phyloP scores from a whole-genome alignment of 53 echinoderm and acorn worm genomes.

The Hippasteria phrygiana region DNA sequence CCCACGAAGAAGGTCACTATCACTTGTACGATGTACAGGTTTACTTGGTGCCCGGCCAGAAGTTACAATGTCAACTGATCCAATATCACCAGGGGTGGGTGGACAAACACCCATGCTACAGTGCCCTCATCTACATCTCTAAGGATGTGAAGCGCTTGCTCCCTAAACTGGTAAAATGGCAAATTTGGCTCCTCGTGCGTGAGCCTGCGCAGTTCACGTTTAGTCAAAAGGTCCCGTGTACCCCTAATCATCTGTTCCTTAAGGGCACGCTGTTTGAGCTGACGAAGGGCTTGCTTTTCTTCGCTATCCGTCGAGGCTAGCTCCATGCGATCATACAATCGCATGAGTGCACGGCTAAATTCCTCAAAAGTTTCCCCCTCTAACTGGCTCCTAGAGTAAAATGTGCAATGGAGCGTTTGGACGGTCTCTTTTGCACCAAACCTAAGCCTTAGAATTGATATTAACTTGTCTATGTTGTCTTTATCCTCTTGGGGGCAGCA shows the following conservation, averaged over 20 bases:
- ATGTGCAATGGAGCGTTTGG: neutral
- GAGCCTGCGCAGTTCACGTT: neutral
- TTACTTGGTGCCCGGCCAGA: neutral
- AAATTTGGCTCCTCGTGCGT: neutral
- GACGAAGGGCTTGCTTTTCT: neutral
- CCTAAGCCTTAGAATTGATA: no score
- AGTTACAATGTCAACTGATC: neutral
- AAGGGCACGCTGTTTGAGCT: neutral
- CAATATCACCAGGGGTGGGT: neutral
- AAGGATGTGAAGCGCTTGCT: neutral
- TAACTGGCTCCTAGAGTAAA: neutral
- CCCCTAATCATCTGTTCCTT: constrained; percentile 6
- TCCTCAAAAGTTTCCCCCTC: constrained; percentile 18
- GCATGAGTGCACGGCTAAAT: constrained; percentile 4
- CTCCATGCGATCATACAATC: constrained; percentile 29
- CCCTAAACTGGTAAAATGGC: neutral
- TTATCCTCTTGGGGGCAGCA: no score
- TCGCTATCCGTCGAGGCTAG: neutral
- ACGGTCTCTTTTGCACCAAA: constrained; percentile 8
- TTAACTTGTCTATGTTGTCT: no score
- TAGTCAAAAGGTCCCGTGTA: neutral
- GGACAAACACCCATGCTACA: neutral
- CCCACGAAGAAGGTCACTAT: neutral
- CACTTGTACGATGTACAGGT: neutral
- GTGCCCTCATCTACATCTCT: neutral